Base-by-base conservation (phyloP, 1,140 invertebrate species). In the Stegodyphus mimosarum region DNA sequence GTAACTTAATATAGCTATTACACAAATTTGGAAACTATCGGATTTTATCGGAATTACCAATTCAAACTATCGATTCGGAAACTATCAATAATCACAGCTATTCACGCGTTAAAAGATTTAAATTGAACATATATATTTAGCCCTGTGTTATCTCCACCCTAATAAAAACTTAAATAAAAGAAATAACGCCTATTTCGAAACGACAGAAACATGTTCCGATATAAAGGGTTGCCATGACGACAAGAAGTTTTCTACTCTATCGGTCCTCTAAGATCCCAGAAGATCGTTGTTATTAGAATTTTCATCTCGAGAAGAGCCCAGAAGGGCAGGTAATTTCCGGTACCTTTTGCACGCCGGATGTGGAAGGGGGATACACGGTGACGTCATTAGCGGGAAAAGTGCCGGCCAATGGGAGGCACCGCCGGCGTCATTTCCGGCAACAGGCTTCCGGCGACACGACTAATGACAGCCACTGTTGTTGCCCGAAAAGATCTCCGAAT, bases 241-340 rank as follows among this genome's bases (percentile, higher is more conserved):
- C 55, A 33, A 33, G 33, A 33, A 33, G 33, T 33, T 33, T 33
- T 33, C 33, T 33, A 33, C 33, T 33, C 33, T 33, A 1, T 33
- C 3, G 33, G 33, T 33, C 33, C 15, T 15, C 55, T 11, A 60
- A 9, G 55, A 9, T 60, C 55, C 55, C 9, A 77, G 49, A 51
- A 63, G 13, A 66, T 7, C 55, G 52, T 17, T 11, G 13, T 64
- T 77, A 77, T 77, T 66, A 74, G 72, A 74, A 74, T 49, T 77
- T 77, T 77, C 48, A 66, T 77, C 75, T 55, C 10, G 55, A 33
- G 33, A 33, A 66, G 55, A 51, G 18, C 50, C 75, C 48, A 77
- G 74, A 80, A 66, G 80, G 53, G 71, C 66, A 64, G 71, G 71
- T 67, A 83, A 83, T 83, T 83, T 83, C 80, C 80, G 80, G 80